A percentile compares a stretch with the other conserved stretches of the same genome.
These are phyloP conservation scores for Sialia sialis DNA, from an alignment of 2,113 vertebrate species.

Conservation along the genomic window DNA sequence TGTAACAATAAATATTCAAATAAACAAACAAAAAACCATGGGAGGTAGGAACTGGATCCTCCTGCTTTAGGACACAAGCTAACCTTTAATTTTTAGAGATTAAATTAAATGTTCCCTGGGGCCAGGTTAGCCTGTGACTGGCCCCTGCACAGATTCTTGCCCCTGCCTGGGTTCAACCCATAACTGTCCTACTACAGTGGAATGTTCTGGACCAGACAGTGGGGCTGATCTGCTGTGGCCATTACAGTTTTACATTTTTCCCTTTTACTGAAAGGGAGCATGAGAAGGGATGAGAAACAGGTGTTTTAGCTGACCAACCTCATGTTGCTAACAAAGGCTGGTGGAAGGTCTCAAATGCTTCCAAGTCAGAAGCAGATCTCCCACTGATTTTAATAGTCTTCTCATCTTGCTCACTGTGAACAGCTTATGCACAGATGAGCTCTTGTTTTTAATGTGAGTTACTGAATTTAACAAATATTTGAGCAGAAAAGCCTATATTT, in stretches of 20 bases:
- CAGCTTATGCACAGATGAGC: not conserved
- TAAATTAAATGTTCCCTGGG: not conserved
- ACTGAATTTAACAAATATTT: not conserved
- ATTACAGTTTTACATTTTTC: not conserved
- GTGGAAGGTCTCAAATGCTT: not conserved
- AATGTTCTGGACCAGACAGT: not conserved
- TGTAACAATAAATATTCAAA: not conserved
- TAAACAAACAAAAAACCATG: not conserved
- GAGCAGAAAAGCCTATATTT: not conserved
- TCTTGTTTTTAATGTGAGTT: not conserved
- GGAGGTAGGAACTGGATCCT: not conserved
- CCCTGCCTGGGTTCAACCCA: not conserved
- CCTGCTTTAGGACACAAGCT: not conserved
- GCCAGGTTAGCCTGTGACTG: not conserved
- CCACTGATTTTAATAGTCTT: not conserved
- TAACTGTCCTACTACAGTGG: not conserved
- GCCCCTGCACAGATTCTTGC: not conserved
- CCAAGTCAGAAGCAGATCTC: not conserved
- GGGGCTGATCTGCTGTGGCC: not conserved
- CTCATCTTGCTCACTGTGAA: not conserved
- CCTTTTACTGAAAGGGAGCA: not conserved
- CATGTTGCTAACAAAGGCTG: not conserved
- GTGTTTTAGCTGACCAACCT: not conserved
- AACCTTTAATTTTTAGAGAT: slow-evolving; percentile 18
- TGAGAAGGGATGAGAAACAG: not conserved